These are phyloP conservation scores for Melinopterus prodromus DNA, from an alignment of 2,888 invertebrate species.

Conservation along the genomic window DNA sequence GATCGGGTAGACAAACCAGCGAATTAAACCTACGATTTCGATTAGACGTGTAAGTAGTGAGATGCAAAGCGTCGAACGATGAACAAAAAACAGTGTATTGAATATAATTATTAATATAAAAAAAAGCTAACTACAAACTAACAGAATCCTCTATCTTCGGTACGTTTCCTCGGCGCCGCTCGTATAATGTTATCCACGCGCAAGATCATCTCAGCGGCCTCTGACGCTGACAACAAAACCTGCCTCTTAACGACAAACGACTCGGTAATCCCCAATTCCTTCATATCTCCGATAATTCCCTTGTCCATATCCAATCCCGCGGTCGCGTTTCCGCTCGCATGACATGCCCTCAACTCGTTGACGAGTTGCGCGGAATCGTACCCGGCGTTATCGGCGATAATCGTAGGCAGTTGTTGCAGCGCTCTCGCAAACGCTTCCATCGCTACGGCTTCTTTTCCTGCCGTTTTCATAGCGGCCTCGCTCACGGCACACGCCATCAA, in stretches of 20 bases:
- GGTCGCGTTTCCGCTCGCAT: constrained; percentile 77
- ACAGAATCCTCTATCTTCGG: constrained; percentile 86
- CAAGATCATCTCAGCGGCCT: constrained; percentile 99
- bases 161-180: constrained; percentile 87
- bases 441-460: constrained; percentile 97
- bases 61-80: not conserved
- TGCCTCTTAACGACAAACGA: constrained; percentile 97
- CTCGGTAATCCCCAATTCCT: constrained; percentile 91
- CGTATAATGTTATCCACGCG: constrained; percentile 97
- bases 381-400: constrained; percentile 98
- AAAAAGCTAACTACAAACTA: constrained; percentile 58
- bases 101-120: not conserved
- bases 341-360: constrained; percentile 89
- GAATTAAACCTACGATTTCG: not conserved
- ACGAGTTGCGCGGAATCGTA: constrained; percentile 96
- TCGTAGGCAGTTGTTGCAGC: constrained; percentile 88
- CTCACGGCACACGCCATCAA: constrained; percentile 95
- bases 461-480: constrained; percentile 82
- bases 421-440: constrained; percentile 95
- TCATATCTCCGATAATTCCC: constrained; percentile 91
- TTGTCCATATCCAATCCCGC: constrained; percentile 90
- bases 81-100: not conserved
- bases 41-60: not conserved
- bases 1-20: not conserved
- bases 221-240: constrained; percentile 91